Conservation (phyloP, 2,888 invertebrate genomes). For the Oscheius sp. region DNA sequence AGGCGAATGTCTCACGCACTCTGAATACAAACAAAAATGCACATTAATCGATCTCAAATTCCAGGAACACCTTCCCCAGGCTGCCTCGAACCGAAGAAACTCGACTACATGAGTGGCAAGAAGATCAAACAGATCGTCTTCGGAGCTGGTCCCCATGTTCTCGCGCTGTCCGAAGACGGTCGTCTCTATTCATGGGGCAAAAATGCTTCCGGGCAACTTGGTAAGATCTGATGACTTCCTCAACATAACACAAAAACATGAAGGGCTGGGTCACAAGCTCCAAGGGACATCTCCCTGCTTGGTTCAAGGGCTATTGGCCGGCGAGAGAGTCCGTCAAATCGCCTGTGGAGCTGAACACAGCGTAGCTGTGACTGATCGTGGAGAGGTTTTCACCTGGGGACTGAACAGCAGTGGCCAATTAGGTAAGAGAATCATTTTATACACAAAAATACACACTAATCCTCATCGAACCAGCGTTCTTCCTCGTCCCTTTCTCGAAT, state of each 20-base stretch:
- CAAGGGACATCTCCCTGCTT: conserved; percentile 77
- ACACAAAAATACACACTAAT: conserved; percentile 41
- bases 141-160: conserved; percentile 77
- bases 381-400: conserved; percentile 80
- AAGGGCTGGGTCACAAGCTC: conserved; percentile 77
- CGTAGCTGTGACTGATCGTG: conserved; percentile 78
- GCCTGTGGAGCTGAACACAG: conserved; percentile 80
- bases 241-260: neutral
- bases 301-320: conserved; percentile 74
- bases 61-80: conserved; percentile 26
- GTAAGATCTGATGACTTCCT: conserved; percentile 15
- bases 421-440: conserved; percentile 21
- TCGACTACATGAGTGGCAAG: conserved; percentile 36
- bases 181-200: conserved; percentile 79
- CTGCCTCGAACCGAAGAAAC: conserved; percentile 25
- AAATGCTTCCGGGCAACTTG: conserved; percentile 79
- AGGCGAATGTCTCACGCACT: no score
- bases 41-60: neutral
- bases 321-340: conserved; percentile 77
- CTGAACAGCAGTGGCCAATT: conserved; percentile 80
- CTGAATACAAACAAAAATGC: no score
- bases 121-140: conserved; percentile 34
- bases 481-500: conserved; percentile 64
- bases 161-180: conserved; percentile 78
- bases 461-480: conserved; percentile 69